phyloP scores from a whole-genome alignment of 2,113 vertebrate species.

The Sebastes schlegelii region DNA sequence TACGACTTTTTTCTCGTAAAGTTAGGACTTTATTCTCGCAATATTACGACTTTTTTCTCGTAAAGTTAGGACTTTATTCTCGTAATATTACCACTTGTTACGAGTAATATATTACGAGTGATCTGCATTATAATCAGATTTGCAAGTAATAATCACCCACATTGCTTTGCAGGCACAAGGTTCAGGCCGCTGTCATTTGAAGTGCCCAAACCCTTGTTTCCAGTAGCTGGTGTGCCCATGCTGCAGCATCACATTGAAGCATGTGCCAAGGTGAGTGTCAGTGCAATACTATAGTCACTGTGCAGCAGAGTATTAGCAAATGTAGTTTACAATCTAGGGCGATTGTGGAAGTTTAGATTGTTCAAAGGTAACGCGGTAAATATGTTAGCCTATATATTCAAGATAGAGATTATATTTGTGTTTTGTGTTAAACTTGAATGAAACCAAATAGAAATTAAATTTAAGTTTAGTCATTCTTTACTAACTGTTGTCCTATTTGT shows the following conservation, averaged over 20 bases:
- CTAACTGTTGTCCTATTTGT: too few relatives aligned
- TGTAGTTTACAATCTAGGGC: not conserved
- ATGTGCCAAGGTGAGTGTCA: slow-evolving; percentile 89
- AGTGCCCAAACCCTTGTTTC: slow-evolving; percentile 97
- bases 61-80: too few relatives aligned
- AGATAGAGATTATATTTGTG: too few relatives aligned
- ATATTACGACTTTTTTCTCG: too few relatives aligned
- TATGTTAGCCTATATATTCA: not conserved
- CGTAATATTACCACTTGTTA: too few relatives aligned
- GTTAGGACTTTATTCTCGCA: too few relatives aligned
- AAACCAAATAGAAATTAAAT: not conserved
- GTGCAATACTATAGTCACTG: not conserved
- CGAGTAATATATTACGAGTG: too few relatives aligned
- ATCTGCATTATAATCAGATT: not conserved
- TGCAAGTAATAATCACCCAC: not conserved
- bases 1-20: not conserved
- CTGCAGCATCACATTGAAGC: slow-evolving; percentile 97
- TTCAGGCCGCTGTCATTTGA: slow-evolving; percentile 97
- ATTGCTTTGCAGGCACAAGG: slow-evolving; percentile 85
- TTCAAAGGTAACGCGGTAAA: not conserved
- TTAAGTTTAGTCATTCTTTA: not conserved
- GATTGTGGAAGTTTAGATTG: not conserved
- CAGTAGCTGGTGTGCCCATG: slow-evolving; percentile 98
- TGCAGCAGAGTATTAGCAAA: not conserved
- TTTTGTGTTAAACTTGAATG: not conserved